Conservation (phyloP, 2,888 invertebrate species). For the Drosophila buzzatii region DNA sequence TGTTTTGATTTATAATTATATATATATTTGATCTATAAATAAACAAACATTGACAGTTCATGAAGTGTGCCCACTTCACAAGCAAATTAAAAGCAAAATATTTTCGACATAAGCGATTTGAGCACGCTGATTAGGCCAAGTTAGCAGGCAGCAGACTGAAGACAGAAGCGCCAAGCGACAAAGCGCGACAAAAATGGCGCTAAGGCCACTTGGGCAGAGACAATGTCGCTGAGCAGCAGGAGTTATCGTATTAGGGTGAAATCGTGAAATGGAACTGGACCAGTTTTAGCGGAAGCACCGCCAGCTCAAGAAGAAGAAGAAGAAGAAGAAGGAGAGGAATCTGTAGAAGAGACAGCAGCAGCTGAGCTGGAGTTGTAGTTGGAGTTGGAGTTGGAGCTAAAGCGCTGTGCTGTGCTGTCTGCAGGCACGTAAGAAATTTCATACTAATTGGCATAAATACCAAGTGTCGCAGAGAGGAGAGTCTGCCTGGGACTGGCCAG, state of each 20-base stretch:
- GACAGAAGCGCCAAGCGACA: slow-evolving; percentile 60
- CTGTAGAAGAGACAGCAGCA: slow-evolving; percentile 25
- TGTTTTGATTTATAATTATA: too few species aligned
- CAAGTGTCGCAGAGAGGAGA: slow-evolving; percentile 80
- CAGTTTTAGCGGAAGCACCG: slow-evolving; percentile 83
- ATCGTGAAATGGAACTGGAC: slow-evolving; percentile 79
- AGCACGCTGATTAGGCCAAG: slow-evolving; percentile 60
- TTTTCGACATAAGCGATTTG: slow-evolving; percentile 51
- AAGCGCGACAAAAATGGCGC: slow-evolving; percentile 81
- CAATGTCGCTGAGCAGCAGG: slow-evolving; percentile 51
- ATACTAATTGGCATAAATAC: slow-evolving; percentile 85
- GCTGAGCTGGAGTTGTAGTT: slow-evolving; percentile 40
- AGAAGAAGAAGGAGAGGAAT: slow-evolving; percentile 9
- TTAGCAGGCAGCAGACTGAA: slow-evolving; percentile 23
- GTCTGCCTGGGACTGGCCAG: slow-evolving; percentile 40
- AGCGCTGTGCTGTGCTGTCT: slow-evolving; percentile 49
- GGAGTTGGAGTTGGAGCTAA: slow-evolving; percentile 36
- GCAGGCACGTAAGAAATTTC: slow-evolving; percentile 83
- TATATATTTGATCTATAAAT: too few species aligned
- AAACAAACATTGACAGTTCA: not conserved
- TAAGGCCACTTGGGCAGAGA: slow-evolving; percentile 60
- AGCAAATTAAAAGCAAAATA: slow-evolving; percentile 73
- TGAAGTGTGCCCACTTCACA: slow-evolving; percentile 16
- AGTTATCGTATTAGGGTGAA: slow-evolving; percentile 74
- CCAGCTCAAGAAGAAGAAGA: slow-evolving; percentile 13